phyloP scores from a whole-genome alignment of 2,797 vertebrate genomes.

The Clarias platycephalus region DNA sequence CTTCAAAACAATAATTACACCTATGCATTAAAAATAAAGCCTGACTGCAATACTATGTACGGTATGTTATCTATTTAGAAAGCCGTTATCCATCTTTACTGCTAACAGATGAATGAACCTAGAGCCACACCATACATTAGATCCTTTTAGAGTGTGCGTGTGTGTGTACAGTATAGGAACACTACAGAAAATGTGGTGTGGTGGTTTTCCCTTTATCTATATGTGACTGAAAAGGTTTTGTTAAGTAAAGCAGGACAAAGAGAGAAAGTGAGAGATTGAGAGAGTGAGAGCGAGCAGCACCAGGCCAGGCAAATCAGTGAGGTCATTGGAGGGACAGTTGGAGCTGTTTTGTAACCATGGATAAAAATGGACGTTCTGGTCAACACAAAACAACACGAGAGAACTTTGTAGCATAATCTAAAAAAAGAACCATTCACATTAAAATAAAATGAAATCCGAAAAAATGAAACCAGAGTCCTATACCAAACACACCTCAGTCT shows the following conservation, averaged over 20 bases:
- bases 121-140: neutral
- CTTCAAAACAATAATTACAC: neutral
- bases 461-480: neutral
- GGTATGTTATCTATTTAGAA: too few species aligned
- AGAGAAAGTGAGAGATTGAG: neutral
- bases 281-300: constrained; percentile 15
- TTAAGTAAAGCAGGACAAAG: constrained; percentile 38
- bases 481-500: neutral
- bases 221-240: constrained; percentile 20
- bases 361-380: neutral
- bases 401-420: neutral
- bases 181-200: neutral
- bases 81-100: neutral
- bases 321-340: neutral
- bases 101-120: neutral
- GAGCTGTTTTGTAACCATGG: constrained; percentile 1
- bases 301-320: constrained; percentile 26
- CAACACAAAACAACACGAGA: neutral
- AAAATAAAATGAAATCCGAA: neutral
- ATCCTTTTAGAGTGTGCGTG: neutral
- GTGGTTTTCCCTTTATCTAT: constrained; percentile 11
- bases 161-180: neutral
- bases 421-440: neutral
- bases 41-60: neutral
- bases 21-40: neutral